Evolutionary conservation across 2,888 invertebrate species (phyloP), one percentile per base, ranked within the genome.

Genomic region (Galerucella calmariensis): DNA sequence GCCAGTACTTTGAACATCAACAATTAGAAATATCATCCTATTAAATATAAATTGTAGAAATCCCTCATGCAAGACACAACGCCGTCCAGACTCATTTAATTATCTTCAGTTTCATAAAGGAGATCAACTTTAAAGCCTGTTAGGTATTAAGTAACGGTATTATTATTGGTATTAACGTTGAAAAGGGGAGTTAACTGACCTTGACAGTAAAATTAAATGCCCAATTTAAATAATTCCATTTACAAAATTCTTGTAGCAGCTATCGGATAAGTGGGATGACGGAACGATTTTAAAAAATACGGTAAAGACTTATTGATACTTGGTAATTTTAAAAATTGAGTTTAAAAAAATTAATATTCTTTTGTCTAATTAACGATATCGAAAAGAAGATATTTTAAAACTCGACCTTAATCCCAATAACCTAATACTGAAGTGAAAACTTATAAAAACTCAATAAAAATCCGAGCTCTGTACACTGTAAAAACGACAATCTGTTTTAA

Each of bases 341-440:
- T 6, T 35, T 35, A 1, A 8, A 8, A 35, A 35, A 35, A 35
- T 35, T 6, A 35, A 35, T 8, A 8, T 35, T 5, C 35, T 35
- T 20, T 56, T 56, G 10, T 20, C 1, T 16, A 9, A 0, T 8
- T 56, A 56, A 56, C 53, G n/a, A 56, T 56, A 8, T 56, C 14
- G 10, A 16, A 61, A 27, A 35, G 12, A 35, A 61, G 5, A 14
- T 35, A 24, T 61, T 61, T 20, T 41, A 12, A 20, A 35, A 41
- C 27, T 62, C 14, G 62, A 62, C 62, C 62, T 62, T 62, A 62
- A 35, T 27, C 35, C 35, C 9, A 61, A 27, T 62, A 62, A 61
- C 61, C 61, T 41, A 62, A 35, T 41, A 35, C 62, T 41, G 2
- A 62, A 35, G 41, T 14, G 62, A 62, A 62, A n/a, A 62, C 62